Percentiles rank a stretch among this genome's conserved stretches.
These are phyloP conservation scores for Aix galericulata DNA, from an alignment of 2,113 vertebrate species.

Conservation along the genomic window DNA sequence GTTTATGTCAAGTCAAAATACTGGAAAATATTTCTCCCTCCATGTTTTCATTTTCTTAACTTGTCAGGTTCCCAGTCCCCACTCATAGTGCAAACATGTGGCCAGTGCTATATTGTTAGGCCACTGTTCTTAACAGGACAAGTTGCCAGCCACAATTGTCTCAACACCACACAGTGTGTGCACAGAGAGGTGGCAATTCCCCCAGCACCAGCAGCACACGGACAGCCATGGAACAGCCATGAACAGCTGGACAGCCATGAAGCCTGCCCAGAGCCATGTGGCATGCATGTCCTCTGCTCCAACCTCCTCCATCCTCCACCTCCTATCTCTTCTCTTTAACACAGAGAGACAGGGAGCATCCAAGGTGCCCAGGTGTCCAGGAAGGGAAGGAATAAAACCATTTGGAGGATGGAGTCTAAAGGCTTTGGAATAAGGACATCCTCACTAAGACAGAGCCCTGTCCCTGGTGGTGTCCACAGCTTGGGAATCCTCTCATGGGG, in stretches of 20 bases:
- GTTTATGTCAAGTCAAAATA: neutral
- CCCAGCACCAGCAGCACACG: neutral
- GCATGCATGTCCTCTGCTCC: neutral
- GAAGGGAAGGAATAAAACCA: neutral
- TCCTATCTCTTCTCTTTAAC: neutral
- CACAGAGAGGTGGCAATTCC: neutral
- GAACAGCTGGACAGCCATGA: rapidly evolving
- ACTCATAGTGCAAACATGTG: neutral
- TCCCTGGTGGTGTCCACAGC: neutral
- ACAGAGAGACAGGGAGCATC: neutral
- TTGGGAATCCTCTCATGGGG: neutral
- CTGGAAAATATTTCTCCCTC: neutral
- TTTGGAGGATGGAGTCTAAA: neutral
- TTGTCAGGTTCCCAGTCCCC: neutral
- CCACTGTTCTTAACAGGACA: neutral
- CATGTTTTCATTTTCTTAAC: neutral
- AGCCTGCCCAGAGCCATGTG: neutral
- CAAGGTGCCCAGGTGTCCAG: neutral
- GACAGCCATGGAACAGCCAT: neutral
- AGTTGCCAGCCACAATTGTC: conserved; percentile 21
- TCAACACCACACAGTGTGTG: neutral
- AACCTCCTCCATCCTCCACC: neutral
- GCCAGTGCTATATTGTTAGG: neutral
- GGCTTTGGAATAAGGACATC: neutral
- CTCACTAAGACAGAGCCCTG: neutral